Percentiles rank a stretch among this genome's conserved stretches.
These are phyloP conservation scores for Pomatostomus ruficeps DNA, from an alignment of 2,113 vertebrate species.

Conservation along the genomic window DNA sequence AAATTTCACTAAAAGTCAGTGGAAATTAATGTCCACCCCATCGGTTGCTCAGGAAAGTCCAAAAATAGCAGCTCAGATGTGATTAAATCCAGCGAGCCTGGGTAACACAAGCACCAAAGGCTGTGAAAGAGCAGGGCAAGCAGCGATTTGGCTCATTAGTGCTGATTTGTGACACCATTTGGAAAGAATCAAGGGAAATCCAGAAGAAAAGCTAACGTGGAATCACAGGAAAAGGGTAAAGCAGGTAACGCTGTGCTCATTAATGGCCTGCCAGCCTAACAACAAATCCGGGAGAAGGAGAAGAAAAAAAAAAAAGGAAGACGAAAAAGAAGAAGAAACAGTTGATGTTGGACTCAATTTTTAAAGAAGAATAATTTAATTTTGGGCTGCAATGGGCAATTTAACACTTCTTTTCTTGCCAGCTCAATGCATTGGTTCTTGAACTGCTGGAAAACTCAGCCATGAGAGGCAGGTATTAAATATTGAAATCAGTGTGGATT, in stretches of 20 bases:
- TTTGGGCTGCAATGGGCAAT: background rate
- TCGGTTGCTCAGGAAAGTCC: background rate
- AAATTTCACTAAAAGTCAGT: background rate
- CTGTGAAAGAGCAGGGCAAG: background rate
- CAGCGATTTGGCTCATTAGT: constrained; percentile 40
- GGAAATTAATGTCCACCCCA: background rate
- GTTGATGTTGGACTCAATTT: background rate
- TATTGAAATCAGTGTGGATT: background rate
- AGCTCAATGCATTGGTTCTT: background rate
- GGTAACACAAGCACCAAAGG: background rate
- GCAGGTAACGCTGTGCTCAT: background rate
- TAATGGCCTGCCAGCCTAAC: background rate
- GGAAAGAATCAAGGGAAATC: constrained; percentile 34
- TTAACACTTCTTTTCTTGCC: background rate
- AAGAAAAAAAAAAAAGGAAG: background rate
- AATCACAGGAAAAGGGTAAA: constrained; percentile 14
- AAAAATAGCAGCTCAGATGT: constrained; percentile 10
- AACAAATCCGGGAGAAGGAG: background rate
- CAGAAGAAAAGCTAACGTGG: background rate
- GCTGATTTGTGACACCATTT: constrained; percentile 47
- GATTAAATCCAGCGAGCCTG: constrained; percentile 14
- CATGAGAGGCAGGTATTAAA: background rate
- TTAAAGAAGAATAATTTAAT: background rate
- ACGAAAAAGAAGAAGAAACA: background rate
- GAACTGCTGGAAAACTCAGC: background rate